These are phyloP conservation scores for Datnioides undecimradiatus DNA, from an alignment of 2,113 vertebrate species.

Conservation along the genomic window DNA sequence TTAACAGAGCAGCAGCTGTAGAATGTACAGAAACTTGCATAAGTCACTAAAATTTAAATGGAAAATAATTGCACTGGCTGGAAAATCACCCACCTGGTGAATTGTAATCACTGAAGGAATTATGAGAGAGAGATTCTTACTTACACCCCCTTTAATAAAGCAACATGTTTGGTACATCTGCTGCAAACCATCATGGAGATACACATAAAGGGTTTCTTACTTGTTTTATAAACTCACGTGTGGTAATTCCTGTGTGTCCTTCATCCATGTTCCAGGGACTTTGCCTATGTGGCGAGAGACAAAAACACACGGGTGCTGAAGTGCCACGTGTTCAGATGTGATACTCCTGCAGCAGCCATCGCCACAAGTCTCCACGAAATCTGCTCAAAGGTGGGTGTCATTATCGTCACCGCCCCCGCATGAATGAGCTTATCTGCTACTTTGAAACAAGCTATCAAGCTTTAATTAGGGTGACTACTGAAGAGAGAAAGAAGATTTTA, in stretches of 20 bases:
- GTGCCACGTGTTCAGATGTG: constrained; percentile 99
- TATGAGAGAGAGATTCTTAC: not conserved
- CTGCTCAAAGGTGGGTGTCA: constrained; percentile 92
- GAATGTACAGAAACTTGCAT: not conserved
- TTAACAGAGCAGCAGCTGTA: not conserved
- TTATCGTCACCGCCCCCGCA: not conserved
- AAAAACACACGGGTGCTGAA: constrained; percentile 96
- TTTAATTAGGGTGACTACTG: constrained; percentile 13
- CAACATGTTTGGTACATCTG: not conserved
- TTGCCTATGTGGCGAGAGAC: constrained; percentile 97
- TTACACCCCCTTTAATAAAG: constrained; percentile 17
- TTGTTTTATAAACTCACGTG: not conserved
- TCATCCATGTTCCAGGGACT: constrained; percentile 86
- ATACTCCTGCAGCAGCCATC: constrained; percentile 96
- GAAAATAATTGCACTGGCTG: not conserved
- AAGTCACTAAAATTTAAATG: not conserved
- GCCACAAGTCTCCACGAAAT: constrained; percentile 97
- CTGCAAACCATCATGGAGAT: too few species aligned
- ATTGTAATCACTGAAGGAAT: not conserved
- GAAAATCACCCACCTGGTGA: not conserved
- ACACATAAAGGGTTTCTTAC: too few species aligned
- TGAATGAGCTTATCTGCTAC: constrained; percentile 28
- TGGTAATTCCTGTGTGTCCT: constrained; percentile 7
- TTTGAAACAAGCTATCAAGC: constrained; percentile 24
- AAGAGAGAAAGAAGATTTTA: not conserved